Conservation (phyloP, 2,113 vertebrate species). For the Cyphomyrus plagiostoma region DNA sequence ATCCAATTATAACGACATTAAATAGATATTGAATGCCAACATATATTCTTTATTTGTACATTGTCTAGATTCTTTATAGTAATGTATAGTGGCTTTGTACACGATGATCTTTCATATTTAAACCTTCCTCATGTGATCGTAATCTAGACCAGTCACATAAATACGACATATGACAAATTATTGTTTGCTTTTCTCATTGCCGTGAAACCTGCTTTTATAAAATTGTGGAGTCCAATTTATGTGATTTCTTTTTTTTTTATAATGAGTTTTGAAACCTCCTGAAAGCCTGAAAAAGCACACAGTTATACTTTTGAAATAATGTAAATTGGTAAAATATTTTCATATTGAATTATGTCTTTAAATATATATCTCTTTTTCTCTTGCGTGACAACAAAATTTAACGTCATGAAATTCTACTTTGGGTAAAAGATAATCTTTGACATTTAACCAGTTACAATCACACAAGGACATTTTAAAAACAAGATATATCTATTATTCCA, state of each 20-base stretch:
- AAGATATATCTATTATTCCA: too few species aligned
- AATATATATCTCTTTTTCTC: too few species aligned
- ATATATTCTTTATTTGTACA: not conserved
- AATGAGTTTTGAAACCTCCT: not conserved
- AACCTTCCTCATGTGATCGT: not conserved
- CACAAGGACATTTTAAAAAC: too few species aligned
- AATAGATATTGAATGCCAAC: not conserved
- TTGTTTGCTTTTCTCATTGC: not conserved
- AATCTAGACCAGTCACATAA: not conserved
- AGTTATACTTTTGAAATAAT: too few species aligned
- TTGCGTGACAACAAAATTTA: too few species aligned
- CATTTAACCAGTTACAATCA: too few species aligned
- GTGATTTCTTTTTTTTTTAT: not conserved
- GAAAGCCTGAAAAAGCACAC: not conserved
- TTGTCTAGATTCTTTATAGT: not conserved
- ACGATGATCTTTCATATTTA: not conserved
- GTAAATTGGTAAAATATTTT: too few species aligned
- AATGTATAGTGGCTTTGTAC: not conserved
- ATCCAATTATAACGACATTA: not conserved
- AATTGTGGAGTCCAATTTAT: not conserved
- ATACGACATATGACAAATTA: not conserved
- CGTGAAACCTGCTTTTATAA: not conserved
- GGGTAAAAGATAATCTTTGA: too few species aligned
- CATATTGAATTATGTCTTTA: too few species aligned
- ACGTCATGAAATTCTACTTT: too few species aligned